phyloP scores from a whole-genome alignment of 2,888 invertebrate species.

The Lordiphosa andalusiaca region DNA sequence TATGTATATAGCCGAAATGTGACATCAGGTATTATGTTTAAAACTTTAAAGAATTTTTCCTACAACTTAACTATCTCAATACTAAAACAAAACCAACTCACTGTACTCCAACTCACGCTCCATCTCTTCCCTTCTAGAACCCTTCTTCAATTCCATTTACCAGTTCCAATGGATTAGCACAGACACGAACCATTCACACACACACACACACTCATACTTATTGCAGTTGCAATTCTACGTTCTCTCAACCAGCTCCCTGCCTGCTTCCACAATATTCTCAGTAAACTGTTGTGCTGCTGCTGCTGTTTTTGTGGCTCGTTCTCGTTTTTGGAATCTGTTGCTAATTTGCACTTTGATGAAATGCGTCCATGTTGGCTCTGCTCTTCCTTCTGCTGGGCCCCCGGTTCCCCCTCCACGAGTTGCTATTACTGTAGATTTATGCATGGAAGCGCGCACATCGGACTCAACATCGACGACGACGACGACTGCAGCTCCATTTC shows the following conservation, averaged over 20 bases:
- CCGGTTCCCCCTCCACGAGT: conserved; percentile 15
- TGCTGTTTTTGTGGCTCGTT: conserved; percentile 39
- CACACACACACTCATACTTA: conserved; percentile 9
- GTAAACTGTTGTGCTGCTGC: conserved; percentile 16
- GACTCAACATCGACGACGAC: conserved; percentile 8
- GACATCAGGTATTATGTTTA: too few relatives aligned
- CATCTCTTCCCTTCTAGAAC: too few relatives aligned
- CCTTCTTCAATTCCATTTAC: neutral
- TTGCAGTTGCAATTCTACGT: conserved; percentile 14
- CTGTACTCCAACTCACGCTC: conserved; percentile 5
- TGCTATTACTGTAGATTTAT: conserved; percentile 71
- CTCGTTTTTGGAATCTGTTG: conserved; percentile 57
- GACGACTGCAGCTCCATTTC: conserved; percentile 61
- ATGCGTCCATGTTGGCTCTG: conserved; percentile 57
- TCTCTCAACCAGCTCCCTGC: conserved; percentile 13
- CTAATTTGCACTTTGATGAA: conserved; percentile 76
- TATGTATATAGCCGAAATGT: too few relatives aligned
- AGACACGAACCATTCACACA: conserved; percentile 51
- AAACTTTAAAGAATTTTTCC: too few relatives aligned
- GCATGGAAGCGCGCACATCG: conserved; percentile 52
- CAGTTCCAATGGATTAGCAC: conserved; percentile 34
- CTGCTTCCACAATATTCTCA: conserved; percentile 12
- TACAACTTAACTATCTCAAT: too few relatives aligned
- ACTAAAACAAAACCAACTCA: neutral
- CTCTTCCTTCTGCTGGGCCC: conserved; percentile 4